Base-by-base conservation (phyloP, 2,888 invertebrate species). In the Zele albiditarsus region DNA sequence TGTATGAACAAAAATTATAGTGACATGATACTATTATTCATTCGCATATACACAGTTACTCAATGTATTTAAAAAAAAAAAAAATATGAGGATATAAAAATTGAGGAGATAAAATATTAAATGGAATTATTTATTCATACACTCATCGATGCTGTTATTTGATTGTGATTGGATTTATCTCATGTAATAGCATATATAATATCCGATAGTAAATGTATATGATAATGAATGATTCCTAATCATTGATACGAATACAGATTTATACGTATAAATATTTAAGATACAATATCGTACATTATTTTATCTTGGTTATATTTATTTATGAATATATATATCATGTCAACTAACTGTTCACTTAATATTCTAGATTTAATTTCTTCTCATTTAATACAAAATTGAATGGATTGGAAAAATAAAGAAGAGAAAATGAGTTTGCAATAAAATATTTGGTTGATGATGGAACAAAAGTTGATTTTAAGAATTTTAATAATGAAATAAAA, bases 141-240 rank as follows among this genome's bases (percentile, higher is more conserved):
- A 53, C 53, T 53, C 53, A 53, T 53, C 53, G 53, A 53, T 53
- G 53, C 6, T 53, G 53, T 53, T 10, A 53, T 53, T 23, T 20
- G 10, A 53, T 53, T 53, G 53, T 53, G 53, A 53, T 53, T 53
- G 20, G 23, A 53, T 53, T 20, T 53, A 53, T 53, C 53, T 23
- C 38, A 38, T 38, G 53, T 53, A 53, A 53, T 53, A 20, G 53
- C 53, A 53, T 20, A 20, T 53, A 53, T n/a, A n/a, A 20, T 53
- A 16, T n/a, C 53, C n/a, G 53, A 53, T 53, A 53, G 20, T 53
- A n/a, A 53, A 53, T 53, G 74, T 72, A 77, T 79, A 63, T 20
- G 63, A 63, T 63, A 63, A 63, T 63, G 33, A 63, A 62, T 31
- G 31, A 62, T 33, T n/a, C n/a, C 33, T 63, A 63, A 63, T 63